Evolutionary conservation across 2,797 vertebrate genomes (phyloP), one percentile per base, ranked within the genome.

Genomic region (Anguilla marmorata): DNA sequence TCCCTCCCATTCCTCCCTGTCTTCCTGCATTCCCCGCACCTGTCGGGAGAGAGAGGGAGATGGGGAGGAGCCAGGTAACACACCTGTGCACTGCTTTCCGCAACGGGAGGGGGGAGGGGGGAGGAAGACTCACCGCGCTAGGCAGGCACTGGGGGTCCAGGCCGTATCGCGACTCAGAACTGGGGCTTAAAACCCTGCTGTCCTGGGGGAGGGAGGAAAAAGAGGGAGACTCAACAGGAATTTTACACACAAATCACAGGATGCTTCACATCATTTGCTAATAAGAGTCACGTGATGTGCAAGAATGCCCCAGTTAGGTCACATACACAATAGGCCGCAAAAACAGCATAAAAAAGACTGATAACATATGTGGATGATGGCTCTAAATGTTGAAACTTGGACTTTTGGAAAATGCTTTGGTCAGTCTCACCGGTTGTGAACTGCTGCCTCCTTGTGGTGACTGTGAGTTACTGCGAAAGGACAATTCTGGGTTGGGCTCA

Each of bases 111-210:
- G 5, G 9, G 9, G 1, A 24, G 6, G 27, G 0, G 7, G 56
- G 1, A 3, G 21, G 63, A 27, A 83, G 1, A 91, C 95, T 95
- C 87, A 96, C 96, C 37, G 92, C 95, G 19, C 95, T 96, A 84
- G 96, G 96, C 11, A 97, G 93, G 1, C 94, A 92, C 85, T 95
- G 94, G 0, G 95, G 95, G 90, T 96, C 95, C 90, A 97, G 90
- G 11, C 96, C 96, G 5, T 96, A 96, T 58, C 95, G 96, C 0
- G 95, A 96, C 89, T 95, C 95, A 1, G 92, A 91, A 90, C 66
- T 94, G 1, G 87, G 93, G 85, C 90, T 90, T 33, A 88, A 84
- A 21, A 87, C 30, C 2, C 84, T 86, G 88, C 84, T 89, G 24
- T 83, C 88, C 93, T 93, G 86, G 86, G 8, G 85, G 30, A 37